Base-by-base conservation (phyloP, 1,140 invertebrate species). In the Temnothorax curvispinosus region DNA sequence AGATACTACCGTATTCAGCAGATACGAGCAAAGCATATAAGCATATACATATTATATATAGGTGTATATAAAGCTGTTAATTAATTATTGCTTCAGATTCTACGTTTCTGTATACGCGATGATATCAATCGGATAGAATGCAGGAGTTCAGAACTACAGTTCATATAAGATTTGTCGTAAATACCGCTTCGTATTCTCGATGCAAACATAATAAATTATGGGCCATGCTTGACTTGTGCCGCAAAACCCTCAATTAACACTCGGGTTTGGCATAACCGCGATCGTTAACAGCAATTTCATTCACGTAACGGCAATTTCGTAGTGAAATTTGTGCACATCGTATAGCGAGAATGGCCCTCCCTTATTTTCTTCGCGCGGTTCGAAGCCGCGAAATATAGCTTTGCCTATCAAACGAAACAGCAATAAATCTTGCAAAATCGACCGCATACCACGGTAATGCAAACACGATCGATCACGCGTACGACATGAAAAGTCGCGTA, bases 271-370 rank as follows among this genome's bases (percentile, higher is more conserved):
- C 54, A 84, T 84, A 74, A 72, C 54, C 80, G 41, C 80, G 54
- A 74, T 75, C 54, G 80, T 84, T 84, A 84, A 60, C 80, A 13
- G 62, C 62, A 80, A 69, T 80, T 80, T 67, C 77, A 80, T 67
- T 67, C 77, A 80, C 77, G 77, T 80, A 80, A 80, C 77, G 77
- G 77, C 62, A 80, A 80, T 80, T 84, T 84, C 71, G 56, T 11
- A 44, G 80, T 44, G 54, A 84, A 75, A 84, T 84, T 84, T 47
- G 38, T 27, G 62, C 65, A 44, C 35, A 44, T 9, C 3, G 54
- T 44, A 1, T 27, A 54, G 52, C 67, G 41, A 60, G 58, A 41
- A 44, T 38, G 21, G 71, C 35, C 81, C 27, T 15, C 58, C 54
- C 32, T 27, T 27, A 60, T 76, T 77, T 78, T 65, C 74, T 65